Conservation (phyloP, 2,113 vertebrate genomes). For the Paralichthys olivaceus region DNA sequence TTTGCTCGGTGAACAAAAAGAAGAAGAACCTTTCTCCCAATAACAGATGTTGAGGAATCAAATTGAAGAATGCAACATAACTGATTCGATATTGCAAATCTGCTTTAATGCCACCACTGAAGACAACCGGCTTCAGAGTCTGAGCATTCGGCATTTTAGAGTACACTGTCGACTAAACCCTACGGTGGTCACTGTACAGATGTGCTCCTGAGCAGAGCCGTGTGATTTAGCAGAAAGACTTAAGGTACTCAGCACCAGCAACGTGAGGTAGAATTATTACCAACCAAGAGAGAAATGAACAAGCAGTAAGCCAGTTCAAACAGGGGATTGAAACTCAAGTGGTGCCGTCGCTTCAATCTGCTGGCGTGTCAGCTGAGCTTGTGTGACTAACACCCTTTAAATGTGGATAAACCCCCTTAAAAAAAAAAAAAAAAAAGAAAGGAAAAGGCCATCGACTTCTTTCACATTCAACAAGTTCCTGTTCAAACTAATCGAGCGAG, state of each 20-base stretch:
- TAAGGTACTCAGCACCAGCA: background rate
- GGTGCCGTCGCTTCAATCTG: background rate
- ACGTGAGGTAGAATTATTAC: background rate
- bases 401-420: background rate
- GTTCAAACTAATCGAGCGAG: too few species aligned
- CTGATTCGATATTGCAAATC: too few species aligned
- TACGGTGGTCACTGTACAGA: background rate
- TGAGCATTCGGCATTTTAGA: too few species aligned
- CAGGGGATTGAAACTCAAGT: background rate
- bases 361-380: background rate
- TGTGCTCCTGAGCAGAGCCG: background rate
- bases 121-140: background rate
- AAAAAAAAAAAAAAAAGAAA: too few species aligned
- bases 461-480: background rate
- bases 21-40: background rate
- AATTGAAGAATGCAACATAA: too few species aligned
- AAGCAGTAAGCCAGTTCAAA: background rate
- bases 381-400: constrained; percentile 2
- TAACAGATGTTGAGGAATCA: too few species aligned
- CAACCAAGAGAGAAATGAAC: background rate
- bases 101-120: too few species aligned
- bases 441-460: background rate
- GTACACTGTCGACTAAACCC: too few species aligned
- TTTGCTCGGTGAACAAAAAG: background rate
- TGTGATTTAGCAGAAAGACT: background rate